Conservation (phyloP, 1,140 invertebrate species). For the Brachionus calyciflorus region DNA sequence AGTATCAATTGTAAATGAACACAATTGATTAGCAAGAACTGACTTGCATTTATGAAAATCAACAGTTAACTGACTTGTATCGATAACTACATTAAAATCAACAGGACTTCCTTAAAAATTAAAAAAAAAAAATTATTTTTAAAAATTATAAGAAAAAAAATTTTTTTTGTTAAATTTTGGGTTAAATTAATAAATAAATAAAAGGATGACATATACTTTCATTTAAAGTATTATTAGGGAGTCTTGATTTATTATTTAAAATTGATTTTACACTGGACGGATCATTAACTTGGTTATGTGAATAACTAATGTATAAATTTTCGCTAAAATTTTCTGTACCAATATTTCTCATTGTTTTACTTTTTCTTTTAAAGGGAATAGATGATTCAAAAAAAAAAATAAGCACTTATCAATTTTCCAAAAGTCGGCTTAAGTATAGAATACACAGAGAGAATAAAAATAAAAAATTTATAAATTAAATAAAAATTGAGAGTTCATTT, state of each 20-base stretch:
- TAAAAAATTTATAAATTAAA: too few relatives aligned
- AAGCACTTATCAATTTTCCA: too few relatives aligned
- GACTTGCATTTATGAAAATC: conserved; percentile 36
- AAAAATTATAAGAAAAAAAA: background rate
- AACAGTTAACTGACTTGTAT: conserved; percentile 22
- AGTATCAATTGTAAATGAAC: conserved; percentile 11
- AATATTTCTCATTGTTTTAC: conserved; percentile 5
- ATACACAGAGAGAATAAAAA: too few relatives aligned
- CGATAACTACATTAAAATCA: conserved; percentile 24
- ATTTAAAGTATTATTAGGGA: background rate
- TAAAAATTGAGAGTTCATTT: too few relatives aligned
- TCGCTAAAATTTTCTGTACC: conserved; percentile 34
- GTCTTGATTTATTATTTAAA: background rate
- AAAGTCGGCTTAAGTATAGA: too few relatives aligned
- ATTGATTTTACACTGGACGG: background rate
- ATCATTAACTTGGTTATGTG: conserved; percentile 29
- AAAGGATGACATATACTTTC: background rate
- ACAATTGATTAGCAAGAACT: background rate
- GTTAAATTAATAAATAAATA: background rate
- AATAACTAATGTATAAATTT: conserved; percentile 41
- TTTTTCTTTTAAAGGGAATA: background rate
- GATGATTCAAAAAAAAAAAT: background rate
- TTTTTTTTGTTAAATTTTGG: background rate
- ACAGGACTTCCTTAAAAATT: conserved; percentile 31
- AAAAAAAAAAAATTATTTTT: background rate